Evolutionary conservation across 2,888 invertebrate species (phyloP).

Genomic region (Acronicta leporina): DNA sequence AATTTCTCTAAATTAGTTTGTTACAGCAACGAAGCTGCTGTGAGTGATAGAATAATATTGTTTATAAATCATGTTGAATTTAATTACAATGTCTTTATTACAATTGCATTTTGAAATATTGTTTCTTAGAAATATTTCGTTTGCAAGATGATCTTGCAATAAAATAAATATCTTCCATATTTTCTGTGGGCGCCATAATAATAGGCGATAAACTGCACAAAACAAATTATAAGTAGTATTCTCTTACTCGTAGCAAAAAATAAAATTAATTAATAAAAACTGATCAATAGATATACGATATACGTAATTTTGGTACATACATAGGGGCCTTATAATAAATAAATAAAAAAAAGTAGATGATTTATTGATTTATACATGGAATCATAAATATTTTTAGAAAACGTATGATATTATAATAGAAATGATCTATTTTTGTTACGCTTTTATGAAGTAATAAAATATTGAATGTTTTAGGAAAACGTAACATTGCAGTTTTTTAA

Average conservation of each 20-base stretch:
- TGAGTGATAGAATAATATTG: slow-evolving; percentile 53
- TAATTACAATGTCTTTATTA: slow-evolving; percentile 41
- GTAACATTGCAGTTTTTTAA: slow-evolving; percentile 36
- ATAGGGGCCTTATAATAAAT: slow-evolving; percentile 79
- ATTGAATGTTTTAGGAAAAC: slow-evolving; percentile 64
- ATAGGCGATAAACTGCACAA: slow-evolving; percentile 16
- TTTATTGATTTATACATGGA: slow-evolving; percentile 72
- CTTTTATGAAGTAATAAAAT: slow-evolving; percentile 76
- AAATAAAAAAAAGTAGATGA: slow-evolving; percentile 67
- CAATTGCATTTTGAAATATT: slow-evolving; percentile 32
- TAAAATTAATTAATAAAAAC: slow-evolving; percentile 54
- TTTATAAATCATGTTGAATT: slow-evolving; percentile 49
- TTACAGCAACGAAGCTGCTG: slow-evolving; percentile 72
- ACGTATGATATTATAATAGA: slow-evolving; percentile 76
- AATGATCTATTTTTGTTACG: slow-evolving; percentile 87
- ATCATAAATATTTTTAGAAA: slow-evolving; percentile 77
- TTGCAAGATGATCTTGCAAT: slow-evolving; percentile 23
- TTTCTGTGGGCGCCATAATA: background rate
- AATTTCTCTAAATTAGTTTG: slow-evolving; percentile 69
- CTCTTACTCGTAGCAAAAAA: slow-evolving; percentile 66
- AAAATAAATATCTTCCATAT: slow-evolving; percentile 7
- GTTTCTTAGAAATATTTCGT: slow-evolving; percentile 32
- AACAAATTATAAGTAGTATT: slow-evolving; percentile 36
- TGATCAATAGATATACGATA: slow-evolving; percentile 75
- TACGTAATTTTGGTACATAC: slow-evolving; percentile 85